Evolutionary conservation across 1,140 invertebrate genomes (phyloP).

Genomic region (Spodoptera litura): DNA sequence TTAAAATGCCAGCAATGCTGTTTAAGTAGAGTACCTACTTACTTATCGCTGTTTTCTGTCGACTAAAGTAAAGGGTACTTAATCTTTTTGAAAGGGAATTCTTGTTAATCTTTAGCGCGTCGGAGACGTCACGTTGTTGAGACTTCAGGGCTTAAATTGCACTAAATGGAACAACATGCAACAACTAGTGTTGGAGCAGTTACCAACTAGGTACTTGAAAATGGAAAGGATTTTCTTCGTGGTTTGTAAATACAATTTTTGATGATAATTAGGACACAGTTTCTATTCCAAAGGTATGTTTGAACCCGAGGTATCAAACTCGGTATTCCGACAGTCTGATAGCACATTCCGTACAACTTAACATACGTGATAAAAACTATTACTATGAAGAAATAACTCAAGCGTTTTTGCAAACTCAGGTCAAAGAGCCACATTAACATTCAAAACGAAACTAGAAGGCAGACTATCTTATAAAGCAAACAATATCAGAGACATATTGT

Average conservation of each 20-base stretch:
- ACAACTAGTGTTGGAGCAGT: slow-evolving; percentile 13
- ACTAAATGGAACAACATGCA: slow-evolving; percentile 23
- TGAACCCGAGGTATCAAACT: too few relatives aligned
- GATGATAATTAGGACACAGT: too few relatives aligned
- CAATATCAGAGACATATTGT: slow-evolving; percentile 7
- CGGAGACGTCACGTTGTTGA: slow-evolving; percentile 18
- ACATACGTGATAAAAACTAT: too few relatives aligned
- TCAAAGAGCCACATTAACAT: not conserved
- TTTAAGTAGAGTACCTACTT: not conserved
- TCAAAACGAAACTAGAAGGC: not conserved
- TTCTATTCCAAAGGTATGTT: too few relatives aligned
- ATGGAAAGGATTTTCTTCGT: too few relatives aligned
- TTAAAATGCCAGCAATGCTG: not conserved
- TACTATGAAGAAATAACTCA: not conserved
- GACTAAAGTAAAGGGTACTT: slow-evolving; percentile 1
- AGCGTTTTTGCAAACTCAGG: not conserved
- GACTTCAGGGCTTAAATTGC: slow-evolving; percentile 5
- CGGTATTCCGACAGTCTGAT: too few relatives aligned
- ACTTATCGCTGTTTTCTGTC: not conserved
- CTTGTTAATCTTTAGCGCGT: slow-evolving; percentile 17
- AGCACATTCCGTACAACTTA: too few relatives aligned
- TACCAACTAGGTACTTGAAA: not conserved
- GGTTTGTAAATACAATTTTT: too few relatives aligned
- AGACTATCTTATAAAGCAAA: not conserved
- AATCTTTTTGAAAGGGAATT: slow-evolving; percentile 14